Base-by-base conservation (phyloP, 2,888 invertebrate genomes). In the Nipponacmea schrenckii region DNA sequence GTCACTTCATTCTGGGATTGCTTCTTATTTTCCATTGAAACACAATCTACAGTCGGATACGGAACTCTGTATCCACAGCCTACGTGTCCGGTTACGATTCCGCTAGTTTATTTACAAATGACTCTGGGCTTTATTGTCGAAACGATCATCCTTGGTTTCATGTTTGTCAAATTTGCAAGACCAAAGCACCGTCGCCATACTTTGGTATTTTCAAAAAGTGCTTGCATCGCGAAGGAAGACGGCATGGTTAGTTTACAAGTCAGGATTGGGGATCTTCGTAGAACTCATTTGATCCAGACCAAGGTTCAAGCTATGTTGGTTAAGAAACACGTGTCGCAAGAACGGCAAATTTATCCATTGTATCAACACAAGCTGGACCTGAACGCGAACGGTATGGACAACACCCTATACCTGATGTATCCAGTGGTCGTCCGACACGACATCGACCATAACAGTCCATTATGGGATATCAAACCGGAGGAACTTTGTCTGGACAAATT, bases 381-480 rank as follows among this genome's bases (percentile, higher is more conserved):
- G 50, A 95, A 96, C 81, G 96, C 96, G 0, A 95, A 95, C 81
- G 94, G 94, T 17, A 95, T 95, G 85, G 95, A 96, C 86, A 96
- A 97, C 89, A 92, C 95, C 70, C 93, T 98, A 78, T 96, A 98
- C 92, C 96, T 98, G 88, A 96, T 98, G 83, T 98, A 98, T 97
- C 98, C 98, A 5, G 95, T 96, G 83, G 97, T 95, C 45, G 95
- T 98, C 76, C 96, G 95, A 45, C 98, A 98, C 90, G 95, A 94
- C 89, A 97, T 97, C 86, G 95, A 95, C 88, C 93, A 94, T 75
- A 92, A 93, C 78, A 96, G 95, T 72, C 98, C 97, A 0, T 91
- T 97, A 48, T 98, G 95, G 90, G 93, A 93, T 85, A 92, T 97
- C 84, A 94, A 95, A 0, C 96, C 96, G 17, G 94, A 94, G 67